Base-by-base conservation (phyloP, 2,888 invertebrate species). In the Tolmerus cingulatus region DNA sequence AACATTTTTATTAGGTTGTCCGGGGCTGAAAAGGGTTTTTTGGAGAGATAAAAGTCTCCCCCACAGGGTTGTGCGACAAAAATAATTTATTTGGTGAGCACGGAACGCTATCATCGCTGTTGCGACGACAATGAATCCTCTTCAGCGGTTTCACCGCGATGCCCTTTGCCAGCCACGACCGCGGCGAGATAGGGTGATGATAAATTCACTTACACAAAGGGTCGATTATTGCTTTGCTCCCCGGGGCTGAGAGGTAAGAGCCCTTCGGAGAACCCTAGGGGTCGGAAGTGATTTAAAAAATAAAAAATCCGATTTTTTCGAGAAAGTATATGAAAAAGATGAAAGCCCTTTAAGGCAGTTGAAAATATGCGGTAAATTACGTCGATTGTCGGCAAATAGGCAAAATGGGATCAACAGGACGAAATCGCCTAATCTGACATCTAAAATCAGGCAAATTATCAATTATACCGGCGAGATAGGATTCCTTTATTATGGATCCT, bases 201-300 rank as follows among this genome's bases (percentile, higher is more conserved):
- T 86, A 86, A 86, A 86, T 86, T 86, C 86, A 86, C 74, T 86
- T 86, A 86, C 12, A 74, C 76, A 86, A 86, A 86, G 86, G 86
- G 86, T 66, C 76, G 86, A 76, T 86, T 74, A 76, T 86, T 86
- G 46, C 51, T 43, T 12, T 76, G 51, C 76, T 74, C 86, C 76
- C 86, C 86, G 43, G 66, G 66, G 66, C 66, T 66, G 43, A 19
- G 19, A 74, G 74, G 76, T 74, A 43, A 74, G 74, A 74, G 66
- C 40, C 30, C 76, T 74, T 46, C 57, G 8, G n/a, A 74, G 9
- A 14, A 46, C 46, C 51, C 34, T 46, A 74, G 76, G 86, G 86
- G 86, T 86, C 86, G 86, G 76, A 86, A 86, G 76, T 86, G 74
- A 74, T 86, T 86, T 86, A 46, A 30, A n/a, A 86, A 86, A 46